Evolutionary conservation across 2,888 invertebrate species (phyloP).

Genomic region (Limulus polyphemus): DNA sequence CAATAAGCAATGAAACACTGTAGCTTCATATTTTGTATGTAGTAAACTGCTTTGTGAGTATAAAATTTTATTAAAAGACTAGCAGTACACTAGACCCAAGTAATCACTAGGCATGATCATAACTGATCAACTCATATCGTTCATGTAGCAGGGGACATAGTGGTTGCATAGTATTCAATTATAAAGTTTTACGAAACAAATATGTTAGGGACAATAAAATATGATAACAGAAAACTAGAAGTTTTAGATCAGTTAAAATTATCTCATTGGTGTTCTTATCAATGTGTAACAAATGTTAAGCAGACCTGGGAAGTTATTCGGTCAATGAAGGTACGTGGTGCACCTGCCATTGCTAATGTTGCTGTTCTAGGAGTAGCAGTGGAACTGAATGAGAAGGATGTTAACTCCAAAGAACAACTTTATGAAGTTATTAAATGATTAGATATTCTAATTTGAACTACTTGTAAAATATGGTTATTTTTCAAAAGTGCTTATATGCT

Average conservation of each 20-base stretch:
- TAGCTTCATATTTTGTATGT: no score
- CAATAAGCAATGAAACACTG: no score
- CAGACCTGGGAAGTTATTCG: conserved; percentile 40
- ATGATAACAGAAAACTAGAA: conserved; percentile 56
- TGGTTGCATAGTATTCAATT: no score
- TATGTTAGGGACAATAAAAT: conserved; percentile 68
- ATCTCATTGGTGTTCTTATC: conserved; percentile 64
- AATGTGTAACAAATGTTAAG: conserved; percentile 63
- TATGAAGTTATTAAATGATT: conserved; percentile 59
- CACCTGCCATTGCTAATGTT: conserved; percentile 95
- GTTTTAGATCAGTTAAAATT: conserved; percentile 81
- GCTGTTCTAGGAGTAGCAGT: conserved; percentile 85
- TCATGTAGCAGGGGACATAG: no score
- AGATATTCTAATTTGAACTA: no score
- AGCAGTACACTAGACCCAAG: no score
- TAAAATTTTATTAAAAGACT: no score
- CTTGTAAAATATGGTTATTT: no score
- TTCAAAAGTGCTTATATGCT: no score
- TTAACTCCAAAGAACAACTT: conserved; percentile 50
- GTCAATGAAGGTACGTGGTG: conserved; percentile 77
- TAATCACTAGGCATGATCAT: no score
- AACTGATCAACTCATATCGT: no score
- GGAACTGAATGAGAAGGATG: conserved; percentile 47
- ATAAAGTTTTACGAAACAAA: conserved; percentile 9
- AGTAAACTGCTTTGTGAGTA: no score